Conservation (phyloP, 2,797 vertebrate species). For the Hemibagrus guttatus region DNA sequence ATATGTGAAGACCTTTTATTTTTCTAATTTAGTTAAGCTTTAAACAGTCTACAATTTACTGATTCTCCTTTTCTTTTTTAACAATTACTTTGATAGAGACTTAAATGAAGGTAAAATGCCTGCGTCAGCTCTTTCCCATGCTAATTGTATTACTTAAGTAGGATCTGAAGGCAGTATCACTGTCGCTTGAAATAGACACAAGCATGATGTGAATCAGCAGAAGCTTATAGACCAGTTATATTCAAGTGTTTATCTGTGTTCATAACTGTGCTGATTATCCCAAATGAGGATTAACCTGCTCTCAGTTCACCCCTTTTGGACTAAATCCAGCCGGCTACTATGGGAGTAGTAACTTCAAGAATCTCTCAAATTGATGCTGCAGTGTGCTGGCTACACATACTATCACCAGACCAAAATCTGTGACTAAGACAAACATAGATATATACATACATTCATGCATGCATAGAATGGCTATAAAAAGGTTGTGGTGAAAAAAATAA, state of each 20-base stretch:
- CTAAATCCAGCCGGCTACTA: neutral
- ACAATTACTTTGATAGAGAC: neutral
- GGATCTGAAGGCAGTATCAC: neutral
- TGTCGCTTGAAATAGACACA: slow-evolving; percentile 30
- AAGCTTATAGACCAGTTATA: slow-evolving; percentile 45
- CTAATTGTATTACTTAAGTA: slow-evolving; percentile 2
- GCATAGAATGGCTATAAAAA: neutral
- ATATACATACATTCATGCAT: neutral
- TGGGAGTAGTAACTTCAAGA: neutral
- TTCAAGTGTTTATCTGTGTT: slow-evolving; percentile 36
- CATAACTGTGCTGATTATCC: slow-evolving; percentile 43
- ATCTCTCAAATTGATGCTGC: neutral
- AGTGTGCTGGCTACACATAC: neutral
- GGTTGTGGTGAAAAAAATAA: no score
- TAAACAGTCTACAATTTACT: neutral
- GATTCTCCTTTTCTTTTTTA: neutral
- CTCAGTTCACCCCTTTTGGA: neutral
- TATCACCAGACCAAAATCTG: neutral
- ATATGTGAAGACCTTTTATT: neutral
- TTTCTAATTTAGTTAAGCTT: neutral
- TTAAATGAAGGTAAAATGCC: neutral
- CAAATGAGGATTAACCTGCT: slow-evolving; percentile 32
- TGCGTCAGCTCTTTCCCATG: neutral
- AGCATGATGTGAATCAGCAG: slow-evolving; percentile 33
- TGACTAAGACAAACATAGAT: neutral